These are phyloP conservation scores for Endomychus coccineus DNA, from an alignment of 2,888 invertebrate species.

Conservation along the genomic window DNA sequence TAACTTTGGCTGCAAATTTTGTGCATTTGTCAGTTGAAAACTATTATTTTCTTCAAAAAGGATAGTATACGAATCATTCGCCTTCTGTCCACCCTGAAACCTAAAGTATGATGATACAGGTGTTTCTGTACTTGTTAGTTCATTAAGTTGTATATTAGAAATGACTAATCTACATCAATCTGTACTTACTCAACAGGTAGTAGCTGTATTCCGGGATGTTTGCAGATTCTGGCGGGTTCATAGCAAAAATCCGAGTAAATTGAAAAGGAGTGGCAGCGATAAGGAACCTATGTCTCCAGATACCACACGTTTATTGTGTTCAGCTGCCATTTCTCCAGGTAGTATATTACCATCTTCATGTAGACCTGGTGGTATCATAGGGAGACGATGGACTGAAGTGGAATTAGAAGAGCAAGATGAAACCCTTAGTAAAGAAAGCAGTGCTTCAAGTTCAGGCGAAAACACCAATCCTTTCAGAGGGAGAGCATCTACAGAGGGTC, in stretches of 20 bases:
- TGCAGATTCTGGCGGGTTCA: conserved; percentile 69
- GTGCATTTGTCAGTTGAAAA: too few species aligned
- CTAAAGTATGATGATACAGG: too few species aligned
- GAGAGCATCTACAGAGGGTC: conserved; percentile 69
- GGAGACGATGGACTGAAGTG: conserved; percentile 56
- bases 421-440: conserved; percentile 35
- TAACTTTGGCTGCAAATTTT: too few species aligned
- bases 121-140: too few species aligned
- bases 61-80: too few species aligned
- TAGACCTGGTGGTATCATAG: conserved; percentile 35
- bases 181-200: conserved; percentile 53
- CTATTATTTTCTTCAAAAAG: too few species aligned
- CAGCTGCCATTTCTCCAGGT: conserved; percentile 36
- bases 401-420: conserved; percentile 57
- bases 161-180: too few species aligned
- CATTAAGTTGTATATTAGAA: too few species aligned
- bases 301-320: conserved; percentile 43
- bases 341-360: conserved; percentile 33
- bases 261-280: conserved; percentile 53
- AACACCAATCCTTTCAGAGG: conserved; percentile 55
- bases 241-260: conserved; percentile 56
- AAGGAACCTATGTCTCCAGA: conserved; percentile 50
- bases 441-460: conserved; percentile 36
- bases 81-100: too few species aligned
- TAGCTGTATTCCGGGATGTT: conserved; percentile 67